These are phyloP conservation scores for Gobio occitaniae DNA, from an alignment of 2,797 vertebrate species.

Conservation along the genomic window DNA sequence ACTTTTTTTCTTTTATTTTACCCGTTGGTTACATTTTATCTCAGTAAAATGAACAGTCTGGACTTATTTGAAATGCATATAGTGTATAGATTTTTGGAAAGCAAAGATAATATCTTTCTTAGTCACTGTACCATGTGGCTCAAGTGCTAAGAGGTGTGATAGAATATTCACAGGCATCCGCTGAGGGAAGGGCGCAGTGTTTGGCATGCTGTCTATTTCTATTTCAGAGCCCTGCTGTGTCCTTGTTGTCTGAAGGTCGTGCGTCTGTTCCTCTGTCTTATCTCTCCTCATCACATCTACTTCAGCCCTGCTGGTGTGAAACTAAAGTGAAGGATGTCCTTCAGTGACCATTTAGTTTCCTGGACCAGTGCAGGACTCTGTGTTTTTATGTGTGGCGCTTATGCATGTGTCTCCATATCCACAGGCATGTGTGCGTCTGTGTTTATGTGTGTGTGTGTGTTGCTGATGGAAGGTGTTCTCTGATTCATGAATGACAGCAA, in stretches of 20 bases:
- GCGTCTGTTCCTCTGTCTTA: slow-evolving; percentile 48
- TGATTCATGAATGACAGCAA: slow-evolving; percentile 48
- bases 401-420: slow-evolving; percentile 7
- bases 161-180: slow-evolving; percentile 35
- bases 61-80: background rate
- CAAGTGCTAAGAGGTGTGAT: slow-evolving; percentile 31
- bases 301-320: slow-evolving; percentile 29
- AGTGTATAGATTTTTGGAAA: background rate
- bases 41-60: background rate
- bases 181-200: slow-evolving; percentile 27
- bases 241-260: slow-evolving; percentile 53
- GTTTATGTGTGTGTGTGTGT: slow-evolving; percentile 10
- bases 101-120: slow-evolving; percentile 8
- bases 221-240: slow-evolving; percentile 37
- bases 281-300: slow-evolving; percentile 45
- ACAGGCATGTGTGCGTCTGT: background rate
- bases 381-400: background rate
- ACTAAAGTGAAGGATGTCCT: slow-evolving; percentile 45
- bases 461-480: slow-evolving; percentile 31
- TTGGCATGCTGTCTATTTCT: slow-evolving; percentile 49
- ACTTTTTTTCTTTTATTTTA: background rate
- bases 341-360: slow-evolving; percentile 44
- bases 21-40: background rate
- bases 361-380: slow-evolving; percentile 7
- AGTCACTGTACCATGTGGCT: slow-evolving; percentile 14